A percentile compares a stretch with the other conserved stretches of the same genome.
Evolutionary conservation across 2,113 vertebrate genomes (phyloP).

Genomic region (Oncorhynchus gorbuscha): DNA sequence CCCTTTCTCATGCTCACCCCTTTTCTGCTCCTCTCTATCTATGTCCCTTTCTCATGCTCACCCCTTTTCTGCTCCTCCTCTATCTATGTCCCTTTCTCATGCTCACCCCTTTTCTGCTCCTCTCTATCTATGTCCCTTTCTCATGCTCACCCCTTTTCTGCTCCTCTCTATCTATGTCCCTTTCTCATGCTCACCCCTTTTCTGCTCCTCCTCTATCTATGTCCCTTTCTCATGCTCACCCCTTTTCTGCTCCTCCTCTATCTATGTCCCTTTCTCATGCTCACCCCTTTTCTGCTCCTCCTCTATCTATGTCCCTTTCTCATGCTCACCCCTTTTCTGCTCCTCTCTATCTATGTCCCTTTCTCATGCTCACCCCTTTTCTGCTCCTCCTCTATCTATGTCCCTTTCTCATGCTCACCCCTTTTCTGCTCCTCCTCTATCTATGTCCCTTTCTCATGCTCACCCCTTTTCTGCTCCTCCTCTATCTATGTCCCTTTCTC

Average conservation of each 20-base stretch:
- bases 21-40: no score
- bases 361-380: neutral
- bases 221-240: neutral
- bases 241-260: no score
- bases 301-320: neutral
- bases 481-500: neutral
- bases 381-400: slow-evolving; percentile 1
- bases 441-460: no score
- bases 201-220: slow-evolving; percentile 7
- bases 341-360: no score
- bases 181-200: neutral
- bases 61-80: neutral
- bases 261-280: no score
- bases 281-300: neutral
- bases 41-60: no score
- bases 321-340: neutral
- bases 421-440: no score
- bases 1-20: neutral
- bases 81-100: neutral
- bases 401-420: neutral
- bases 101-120: neutral
- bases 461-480: neutral
- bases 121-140: neutral
- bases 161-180: no score
- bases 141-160: neutral